Percentiles rank a stretch among this genome's conserved stretches.
These are phyloP conservation scores for Paradoxurus hermaphroditus DNA, from an alignment of 2,113 vertebrate genomes.

Conservation along the genomic window DNA sequence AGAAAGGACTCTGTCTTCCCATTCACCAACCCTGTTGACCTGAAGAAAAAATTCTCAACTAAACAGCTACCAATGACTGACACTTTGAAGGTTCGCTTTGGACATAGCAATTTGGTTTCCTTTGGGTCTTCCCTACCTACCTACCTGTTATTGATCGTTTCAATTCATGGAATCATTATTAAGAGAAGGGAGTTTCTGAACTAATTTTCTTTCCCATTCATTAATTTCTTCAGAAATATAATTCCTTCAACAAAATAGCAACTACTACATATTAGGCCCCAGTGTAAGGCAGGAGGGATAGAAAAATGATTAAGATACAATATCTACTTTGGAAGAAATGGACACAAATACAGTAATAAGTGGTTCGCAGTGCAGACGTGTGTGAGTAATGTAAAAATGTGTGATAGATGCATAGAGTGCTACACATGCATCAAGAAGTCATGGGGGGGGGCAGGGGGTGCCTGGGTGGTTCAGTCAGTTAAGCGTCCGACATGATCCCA, in stretches of 20 bases:
- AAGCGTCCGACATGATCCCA: too few relatives aligned
- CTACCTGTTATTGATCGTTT: slow-evolving; percentile 9
- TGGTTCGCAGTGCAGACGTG: background rate
- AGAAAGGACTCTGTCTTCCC: background rate
- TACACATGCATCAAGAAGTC: background rate
- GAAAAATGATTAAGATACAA: background rate
- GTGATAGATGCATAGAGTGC: background rate
- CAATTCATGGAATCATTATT: background rate
- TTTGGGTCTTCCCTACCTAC: slow-evolving; percentile 11
- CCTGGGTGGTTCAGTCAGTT: too few relatives aligned
- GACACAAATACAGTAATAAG: background rate
- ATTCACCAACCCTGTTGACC: background rate
- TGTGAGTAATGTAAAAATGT: background rate
- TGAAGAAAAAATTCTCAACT: background rate
- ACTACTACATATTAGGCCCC: background rate
- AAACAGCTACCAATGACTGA: background rate
- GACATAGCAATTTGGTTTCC: background rate
- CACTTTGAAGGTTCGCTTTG: background rate
- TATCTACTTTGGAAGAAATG: background rate
- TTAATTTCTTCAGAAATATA: slow-evolving; percentile 42
- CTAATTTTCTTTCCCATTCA: background rate
- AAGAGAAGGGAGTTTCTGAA: background rate
- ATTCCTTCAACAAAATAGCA: slow-evolving; percentile 8
- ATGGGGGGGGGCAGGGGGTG: too few relatives aligned
- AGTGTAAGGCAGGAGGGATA: background rate